Evolutionary conservation across 1,140 invertebrate genomes (phyloP).

Genomic region (Aricia agestis): DNA sequence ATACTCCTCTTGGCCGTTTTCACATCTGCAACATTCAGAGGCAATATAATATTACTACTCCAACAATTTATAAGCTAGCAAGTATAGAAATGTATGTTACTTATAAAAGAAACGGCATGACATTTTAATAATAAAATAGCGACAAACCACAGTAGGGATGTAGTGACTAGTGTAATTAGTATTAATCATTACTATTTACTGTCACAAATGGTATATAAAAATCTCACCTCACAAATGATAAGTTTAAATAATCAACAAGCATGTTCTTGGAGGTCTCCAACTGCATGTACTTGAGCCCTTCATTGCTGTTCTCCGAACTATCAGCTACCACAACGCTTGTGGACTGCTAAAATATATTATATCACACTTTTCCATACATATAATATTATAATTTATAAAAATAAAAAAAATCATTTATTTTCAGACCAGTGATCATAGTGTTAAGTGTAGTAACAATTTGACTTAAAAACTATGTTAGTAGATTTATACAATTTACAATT

Average conservation of each 20-base stretch:
- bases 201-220: slow-evolving; percentile 1
- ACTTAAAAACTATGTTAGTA: no score
- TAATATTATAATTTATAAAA: no score
- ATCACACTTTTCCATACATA: no score
- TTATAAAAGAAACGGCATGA: no score
- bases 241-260: slow-evolving; percentile 50
- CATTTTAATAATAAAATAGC: no score
- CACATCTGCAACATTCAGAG: slow-evolving; percentile 34
- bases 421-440: no score
- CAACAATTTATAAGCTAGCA: not conserved
- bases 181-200: no score
- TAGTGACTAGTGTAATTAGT: not conserved
- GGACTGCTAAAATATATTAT: not conserved
- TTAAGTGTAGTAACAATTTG: no score
- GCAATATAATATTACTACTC: not conserved
- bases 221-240: slow-evolving; percentile 51
- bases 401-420: no score
- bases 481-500: no score
- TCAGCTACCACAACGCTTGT: slow-evolving; percentile 17
- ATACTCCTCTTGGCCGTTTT: slow-evolving; percentile 47
- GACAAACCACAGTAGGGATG: not conserved
- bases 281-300: slow-evolving; percentile 45
- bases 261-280: slow-evolving; percentile 45
- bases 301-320: slow-evolving; percentile 20
- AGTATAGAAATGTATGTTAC: no score